These are phyloP conservation scores for Euplexia lucipara DNA, from an alignment of 2,888 invertebrate species.

Conservation along the genomic window DNA sequence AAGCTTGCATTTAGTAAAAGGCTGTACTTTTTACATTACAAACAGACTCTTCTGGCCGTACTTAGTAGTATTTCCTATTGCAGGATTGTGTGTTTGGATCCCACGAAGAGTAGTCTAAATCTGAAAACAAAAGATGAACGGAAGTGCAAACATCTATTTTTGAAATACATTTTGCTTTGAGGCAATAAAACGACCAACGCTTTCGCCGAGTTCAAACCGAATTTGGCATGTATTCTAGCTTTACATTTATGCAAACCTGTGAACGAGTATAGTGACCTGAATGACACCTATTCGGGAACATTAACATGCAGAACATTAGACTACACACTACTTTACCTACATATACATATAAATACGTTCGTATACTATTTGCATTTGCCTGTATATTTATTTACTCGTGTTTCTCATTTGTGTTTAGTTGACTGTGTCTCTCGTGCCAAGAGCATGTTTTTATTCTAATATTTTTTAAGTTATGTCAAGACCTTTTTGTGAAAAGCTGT, in stretches of 20 bases:
- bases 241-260: conserved; percentile 30
- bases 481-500: not conserved
- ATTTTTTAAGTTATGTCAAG: not conserved
- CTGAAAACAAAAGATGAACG: conserved; percentile 19
- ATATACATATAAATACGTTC: not conserved
- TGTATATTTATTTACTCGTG: conserved; percentile 21
- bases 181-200: conserved; percentile 19
- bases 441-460: conserved; percentile 10
- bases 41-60: too few species aligned
- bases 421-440: not conserved
- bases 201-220: conserved; percentile 7
- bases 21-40: too few species aligned
- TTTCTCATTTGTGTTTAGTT: conserved; percentile 1
- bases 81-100: too few species aligned
- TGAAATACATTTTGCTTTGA: conserved; percentile 17
- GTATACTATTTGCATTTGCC: not conserved
- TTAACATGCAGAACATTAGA: conserved; percentile 9
- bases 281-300: conserved; percentile 32
- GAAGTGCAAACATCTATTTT: conserved; percentile 20
- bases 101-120: conserved; percentile 6
- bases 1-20: too few species aligned
- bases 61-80: too few species aligned
- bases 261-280: conserved; percentile 28
- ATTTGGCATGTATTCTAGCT: conserved; percentile 28
- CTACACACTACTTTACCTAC: not conserved